A percentile compares a stretch with the other conserved stretches of the same genome.
Conservation (phyloP, 64 coral and sea anemone species). For the Platygyra sinensis region DNA sequence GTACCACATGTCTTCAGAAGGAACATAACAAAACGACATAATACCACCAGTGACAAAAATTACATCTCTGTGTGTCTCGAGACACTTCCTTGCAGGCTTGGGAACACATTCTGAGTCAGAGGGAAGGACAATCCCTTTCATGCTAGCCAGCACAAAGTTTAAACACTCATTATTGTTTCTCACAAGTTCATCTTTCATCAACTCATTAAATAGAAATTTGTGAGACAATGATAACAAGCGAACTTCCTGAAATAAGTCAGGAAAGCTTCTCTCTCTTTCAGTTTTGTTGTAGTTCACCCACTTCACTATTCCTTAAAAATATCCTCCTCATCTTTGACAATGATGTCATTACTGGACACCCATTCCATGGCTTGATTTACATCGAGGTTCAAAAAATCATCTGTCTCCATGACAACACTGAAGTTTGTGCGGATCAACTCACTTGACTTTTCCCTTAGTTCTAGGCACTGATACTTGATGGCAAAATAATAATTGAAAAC, state of each 20-base stretch:
- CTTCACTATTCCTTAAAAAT: background rate
- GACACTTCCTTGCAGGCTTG: background rate
- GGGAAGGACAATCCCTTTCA: background rate
- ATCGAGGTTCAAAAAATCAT: background rate
- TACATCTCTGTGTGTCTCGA: background rate
- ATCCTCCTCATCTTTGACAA: background rate
- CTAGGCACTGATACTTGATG: background rate
- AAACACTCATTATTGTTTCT: background rate
- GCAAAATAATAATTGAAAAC: too few relatives aligned
- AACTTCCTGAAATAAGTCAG: background rate
- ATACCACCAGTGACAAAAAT: slow-evolving; percentile 22
- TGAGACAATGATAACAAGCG: background rate
- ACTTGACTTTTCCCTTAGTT: background rate
- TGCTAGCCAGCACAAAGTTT: background rate
- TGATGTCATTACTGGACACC: slow-evolving; percentile 4
- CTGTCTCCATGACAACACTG: background rate
- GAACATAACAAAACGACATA: background rate
- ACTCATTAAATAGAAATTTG: background rate
- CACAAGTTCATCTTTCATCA: background rate
- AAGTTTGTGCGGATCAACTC: background rate
- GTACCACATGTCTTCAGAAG: background rate
- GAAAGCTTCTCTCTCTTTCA: background rate
- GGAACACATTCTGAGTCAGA: too few relatives aligned
- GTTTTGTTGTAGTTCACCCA: background rate
- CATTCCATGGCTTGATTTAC: background rate